Percentiles rank a stretch among this genome's conserved stretches.
Conservation (phyloP, 2,888 invertebrate species). For the Aspidapion aeneum region DNA sequence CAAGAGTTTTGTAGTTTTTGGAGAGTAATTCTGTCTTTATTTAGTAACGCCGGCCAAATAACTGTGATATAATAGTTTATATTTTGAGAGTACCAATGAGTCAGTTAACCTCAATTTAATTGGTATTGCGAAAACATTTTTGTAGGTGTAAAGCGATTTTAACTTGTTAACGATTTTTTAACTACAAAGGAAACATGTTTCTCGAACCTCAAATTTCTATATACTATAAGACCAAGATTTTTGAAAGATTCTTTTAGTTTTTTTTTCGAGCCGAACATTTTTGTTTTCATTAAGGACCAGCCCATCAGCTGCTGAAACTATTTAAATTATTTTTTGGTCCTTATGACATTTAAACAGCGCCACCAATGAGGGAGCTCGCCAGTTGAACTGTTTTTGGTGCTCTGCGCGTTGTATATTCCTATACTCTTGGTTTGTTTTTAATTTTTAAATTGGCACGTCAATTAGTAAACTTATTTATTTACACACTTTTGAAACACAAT, state of each 20-base stretch:
- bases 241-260: neutral
- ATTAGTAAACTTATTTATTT: no score
- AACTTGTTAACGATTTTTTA: constrained; percentile 7
- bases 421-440: no score
- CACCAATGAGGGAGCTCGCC: no score
- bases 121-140: neutral
- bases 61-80: neutral
- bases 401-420: no score
- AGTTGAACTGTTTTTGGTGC: no score
- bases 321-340: no score
- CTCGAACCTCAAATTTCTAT: no score
- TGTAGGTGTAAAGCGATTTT: constrained; percentile 1
- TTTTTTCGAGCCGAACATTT: neutral
- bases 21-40: neutral
- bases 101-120: neutral
- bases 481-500: no score
- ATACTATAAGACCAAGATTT: neutral
- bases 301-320: no score
- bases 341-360: no score
- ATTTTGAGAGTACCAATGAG: neutral
- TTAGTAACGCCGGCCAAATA: neutral
- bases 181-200: neutral
- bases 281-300: no score
- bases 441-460: no score
- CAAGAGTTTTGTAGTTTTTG: constrained; percentile 6